Evolutionary conservation across 2,888 invertebrate species (phyloP).

Genomic region (Andrena bicolor): DNA sequence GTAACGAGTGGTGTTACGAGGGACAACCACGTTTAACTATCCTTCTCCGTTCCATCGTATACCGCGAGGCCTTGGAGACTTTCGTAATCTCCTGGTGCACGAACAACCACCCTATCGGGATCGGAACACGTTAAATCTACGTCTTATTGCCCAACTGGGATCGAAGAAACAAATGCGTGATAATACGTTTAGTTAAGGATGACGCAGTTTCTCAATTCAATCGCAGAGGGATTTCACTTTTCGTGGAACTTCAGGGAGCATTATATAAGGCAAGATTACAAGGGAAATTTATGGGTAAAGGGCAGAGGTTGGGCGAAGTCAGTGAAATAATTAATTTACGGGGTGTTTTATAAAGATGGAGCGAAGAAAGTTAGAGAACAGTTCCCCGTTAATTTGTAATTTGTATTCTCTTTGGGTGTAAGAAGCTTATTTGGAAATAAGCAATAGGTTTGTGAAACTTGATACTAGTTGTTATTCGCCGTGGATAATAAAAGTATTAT

Average conservation of each 20-base stretch:
- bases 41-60: conserved; percentile 19
- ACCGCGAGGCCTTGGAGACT: conserved; percentile 4
- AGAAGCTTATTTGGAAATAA: no score
- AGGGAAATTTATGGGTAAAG: conserved; percentile 1
- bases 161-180: background rate
- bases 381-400: no score
- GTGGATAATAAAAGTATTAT: no score
- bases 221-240: background rate
- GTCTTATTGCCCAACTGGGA: background rate
- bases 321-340: background rate
- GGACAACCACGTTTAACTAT: conserved; percentile 42
- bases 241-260: background rate
- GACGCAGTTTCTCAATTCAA: background rate
- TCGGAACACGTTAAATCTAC: conserved; percentile 2
- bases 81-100: background rate
- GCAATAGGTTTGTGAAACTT: no score
- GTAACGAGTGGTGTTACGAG: conserved; percentile 57
- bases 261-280: background rate
- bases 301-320: background rate
- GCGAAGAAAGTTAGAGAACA: background rate
- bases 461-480: no score
- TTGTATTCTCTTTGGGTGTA: no score
- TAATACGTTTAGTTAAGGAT: background rate
- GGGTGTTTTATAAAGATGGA: background rate
- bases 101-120: conserved; percentile 1